These are phyloP conservation scores for Podotricha telesiphe DNA, from an alignment of 2,888 invertebrate species.

Conservation along the genomic window DNA sequence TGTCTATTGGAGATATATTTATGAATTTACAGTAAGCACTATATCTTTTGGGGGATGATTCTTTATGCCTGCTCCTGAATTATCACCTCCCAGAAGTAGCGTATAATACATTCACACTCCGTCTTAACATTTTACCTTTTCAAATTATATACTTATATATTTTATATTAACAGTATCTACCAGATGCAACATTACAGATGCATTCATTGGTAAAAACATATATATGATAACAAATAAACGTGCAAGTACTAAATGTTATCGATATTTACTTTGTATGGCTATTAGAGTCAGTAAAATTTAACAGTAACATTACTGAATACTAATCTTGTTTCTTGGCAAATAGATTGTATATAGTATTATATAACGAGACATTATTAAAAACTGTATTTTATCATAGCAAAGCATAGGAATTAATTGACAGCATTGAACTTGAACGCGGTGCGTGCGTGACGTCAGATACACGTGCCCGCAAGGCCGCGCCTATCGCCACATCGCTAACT, in stretches of 20 bases:
- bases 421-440: constrained; percentile 81
- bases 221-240: background rate
- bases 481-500: constrained; percentile 59
- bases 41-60: no score
- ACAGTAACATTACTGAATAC: background rate
- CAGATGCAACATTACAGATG: no score
- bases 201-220: background rate
- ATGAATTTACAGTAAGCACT: no score
- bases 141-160: no score
- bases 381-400: constrained; percentile 33
- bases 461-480: constrained; percentile 63
- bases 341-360: background rate
- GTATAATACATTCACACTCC: no score
- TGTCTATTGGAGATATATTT: no score
- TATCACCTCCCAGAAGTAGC: no score
- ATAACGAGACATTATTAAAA: constrained; percentile 20
- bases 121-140: no score
- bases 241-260: background rate
- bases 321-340: background rate
- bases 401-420: constrained; percentile 51
- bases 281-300: background rate
- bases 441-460: constrained; percentile 69
- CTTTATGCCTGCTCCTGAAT: no score
- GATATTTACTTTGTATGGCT: background rate
- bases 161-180: no score